phyloP scores from a whole-genome alignment of 2,888 invertebrate genomes.

The Hyposoter dolosus region DNA sequence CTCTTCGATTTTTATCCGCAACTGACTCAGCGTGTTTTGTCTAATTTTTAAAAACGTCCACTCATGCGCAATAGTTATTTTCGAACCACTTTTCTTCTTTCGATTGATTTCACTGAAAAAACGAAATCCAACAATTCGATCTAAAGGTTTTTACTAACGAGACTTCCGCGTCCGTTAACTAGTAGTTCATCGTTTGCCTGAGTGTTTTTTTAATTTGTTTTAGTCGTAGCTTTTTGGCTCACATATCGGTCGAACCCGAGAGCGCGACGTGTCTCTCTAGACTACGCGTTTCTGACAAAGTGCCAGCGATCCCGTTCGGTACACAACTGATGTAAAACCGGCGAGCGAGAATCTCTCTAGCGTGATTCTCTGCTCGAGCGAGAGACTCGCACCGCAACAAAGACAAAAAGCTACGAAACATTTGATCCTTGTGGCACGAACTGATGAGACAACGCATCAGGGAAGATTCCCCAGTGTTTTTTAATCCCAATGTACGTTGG shows the following conservation, averaged over 20 bases:
- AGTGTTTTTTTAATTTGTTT: background rate
- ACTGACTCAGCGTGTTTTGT: background rate
- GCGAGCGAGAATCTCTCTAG: constrained; percentile 8
- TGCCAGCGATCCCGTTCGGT: constrained; percentile 31
- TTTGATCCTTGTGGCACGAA: background rate
- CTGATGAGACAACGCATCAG: constrained; percentile 12
- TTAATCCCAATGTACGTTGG: background rate
- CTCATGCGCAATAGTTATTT: background rate
- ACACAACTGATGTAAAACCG: constrained; percentile 17
- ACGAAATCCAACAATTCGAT: background rate
- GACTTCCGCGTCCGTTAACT: background rate
- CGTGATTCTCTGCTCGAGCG: background rate
- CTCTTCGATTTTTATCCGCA: background rate
- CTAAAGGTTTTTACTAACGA: background rate
- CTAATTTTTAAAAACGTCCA: background rate
- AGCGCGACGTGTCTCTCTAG: background rate
- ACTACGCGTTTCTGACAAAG: constrained; percentile 22
- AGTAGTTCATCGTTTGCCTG: background rate
- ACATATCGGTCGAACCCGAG: background rate
- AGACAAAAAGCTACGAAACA: constrained; percentile 18
- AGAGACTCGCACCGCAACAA: constrained; percentile 13
- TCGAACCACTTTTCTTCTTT: background rate
- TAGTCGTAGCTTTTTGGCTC: constrained; percentile 25
- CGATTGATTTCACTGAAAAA: background rate
- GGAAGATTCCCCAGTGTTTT: background rate